These are phyloP conservation scores for Drosophila melanosoma DNA, from an alignment of 2,888 invertebrate species.

Conservation along the genomic window DNA sequence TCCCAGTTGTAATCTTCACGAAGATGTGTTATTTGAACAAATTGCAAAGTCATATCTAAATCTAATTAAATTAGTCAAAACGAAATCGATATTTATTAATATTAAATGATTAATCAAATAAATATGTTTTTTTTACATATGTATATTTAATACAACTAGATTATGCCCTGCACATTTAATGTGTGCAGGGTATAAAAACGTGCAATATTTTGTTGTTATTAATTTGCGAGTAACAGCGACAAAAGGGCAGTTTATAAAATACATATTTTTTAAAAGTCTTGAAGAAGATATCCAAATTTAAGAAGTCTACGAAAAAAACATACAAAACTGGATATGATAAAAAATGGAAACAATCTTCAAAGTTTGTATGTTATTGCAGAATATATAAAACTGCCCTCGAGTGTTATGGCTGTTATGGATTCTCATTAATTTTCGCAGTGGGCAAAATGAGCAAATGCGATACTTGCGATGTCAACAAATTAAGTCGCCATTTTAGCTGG, in stretches of 20 bases:
- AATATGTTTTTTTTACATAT: background rate
- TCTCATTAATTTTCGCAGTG: slow-evolving; percentile 65
- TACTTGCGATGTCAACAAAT: slow-evolving; percentile 72
- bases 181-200: slow-evolving; percentile 1
- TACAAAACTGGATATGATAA: background rate
- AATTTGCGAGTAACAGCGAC: slow-evolving; percentile 10
- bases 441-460: slow-evolving; percentile 51
- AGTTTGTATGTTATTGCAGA: background rate
- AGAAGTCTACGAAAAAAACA: background rate
- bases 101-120: background rate
- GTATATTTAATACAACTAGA: background rate
- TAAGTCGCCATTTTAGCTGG: slow-evolving; percentile 75
- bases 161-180: background rate
- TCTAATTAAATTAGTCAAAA: background rate
- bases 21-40: background rate
- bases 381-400: slow-evolving; percentile 40
- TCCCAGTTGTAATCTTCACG: background rate
- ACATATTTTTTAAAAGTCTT: background rate
- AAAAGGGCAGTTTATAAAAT: slow-evolving; percentile 28
- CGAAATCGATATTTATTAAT: background rate
- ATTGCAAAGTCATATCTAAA: background rate
- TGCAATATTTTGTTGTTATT: slow-evolving; percentile 27
- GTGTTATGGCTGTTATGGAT: slow-evolving; percentile 34
- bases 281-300: background rate
- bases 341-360: background rate